A percentile compares a stretch with the other conserved stretches of the same genome.
These are phyloP conservation scores for Gorsachius goisagi DNA, from an alignment of 2,113 vertebrate genomes.

Conservation along the genomic window DNA sequence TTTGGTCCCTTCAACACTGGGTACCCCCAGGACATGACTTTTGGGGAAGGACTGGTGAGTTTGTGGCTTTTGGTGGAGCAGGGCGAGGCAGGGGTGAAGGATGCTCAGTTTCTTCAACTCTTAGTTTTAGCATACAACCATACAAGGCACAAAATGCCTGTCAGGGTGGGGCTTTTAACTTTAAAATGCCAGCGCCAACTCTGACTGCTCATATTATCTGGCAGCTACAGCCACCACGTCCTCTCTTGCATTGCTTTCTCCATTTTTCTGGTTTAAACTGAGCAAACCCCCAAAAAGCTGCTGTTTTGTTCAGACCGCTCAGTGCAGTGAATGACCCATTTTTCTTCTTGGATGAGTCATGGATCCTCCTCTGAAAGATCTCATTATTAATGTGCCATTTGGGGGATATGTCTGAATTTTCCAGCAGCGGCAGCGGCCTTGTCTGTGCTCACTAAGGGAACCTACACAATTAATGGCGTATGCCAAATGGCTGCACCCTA, in stretches of 20 bases:
- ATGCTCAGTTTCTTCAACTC: not conserved
- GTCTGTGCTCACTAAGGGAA: not conserved
- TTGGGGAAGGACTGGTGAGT: not conserved
- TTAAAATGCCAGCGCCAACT: not conserved
- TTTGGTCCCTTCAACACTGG: not conserved
- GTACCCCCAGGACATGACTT: not conserved
- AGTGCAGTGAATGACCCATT: slow-evolving; percentile 30
- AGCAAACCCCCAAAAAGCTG: not conserved
- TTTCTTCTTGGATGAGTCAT: slow-evolving; percentile 37
- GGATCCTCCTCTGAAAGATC: slow-evolving; percentile 47
- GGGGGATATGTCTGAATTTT: slow-evolving; percentile 25
- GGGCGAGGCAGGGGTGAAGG: not conserved
- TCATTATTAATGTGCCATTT: slow-evolving; percentile 52
- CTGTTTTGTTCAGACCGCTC: not conserved
- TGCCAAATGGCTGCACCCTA: not conserved
- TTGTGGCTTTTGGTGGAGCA: not conserved
- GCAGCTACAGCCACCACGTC: not conserved
- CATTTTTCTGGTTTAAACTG: slow-evolving; percentile 9
- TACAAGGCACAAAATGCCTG: not conserved
- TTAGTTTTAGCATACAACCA: not conserved
- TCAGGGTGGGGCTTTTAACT: not conserved
- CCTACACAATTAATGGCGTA: not conserved
- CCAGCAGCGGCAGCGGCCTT: not conserved
- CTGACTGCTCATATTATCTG: not conserved
- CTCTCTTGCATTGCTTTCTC: not conserved